Conservation (phyloP, 2,113 vertebrate species). For the Cheilinus undulatus region DNA sequence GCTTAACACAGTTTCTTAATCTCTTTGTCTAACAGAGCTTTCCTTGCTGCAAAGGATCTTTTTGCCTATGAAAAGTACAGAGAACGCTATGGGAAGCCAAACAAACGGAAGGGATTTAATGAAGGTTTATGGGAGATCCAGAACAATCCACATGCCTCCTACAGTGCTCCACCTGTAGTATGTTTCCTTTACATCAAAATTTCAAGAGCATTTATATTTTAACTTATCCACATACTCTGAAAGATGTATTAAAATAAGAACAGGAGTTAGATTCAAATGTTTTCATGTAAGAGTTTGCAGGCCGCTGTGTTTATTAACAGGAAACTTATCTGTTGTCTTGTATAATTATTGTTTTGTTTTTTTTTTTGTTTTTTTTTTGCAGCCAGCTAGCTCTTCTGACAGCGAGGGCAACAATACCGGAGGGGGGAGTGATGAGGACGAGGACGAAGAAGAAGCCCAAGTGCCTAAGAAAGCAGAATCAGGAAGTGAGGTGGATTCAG, state of each 20-base stretch:
- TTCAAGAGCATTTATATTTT: not conserved
- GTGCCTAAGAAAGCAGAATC: conserved; percentile 82
- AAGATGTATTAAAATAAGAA: not conserved
- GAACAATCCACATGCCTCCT: conserved; percentile 98
- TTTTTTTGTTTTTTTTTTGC: conserved; percentile 2
- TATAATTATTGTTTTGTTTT: not conserved
- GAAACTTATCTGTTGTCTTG: too few species aligned
- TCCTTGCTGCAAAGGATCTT: conserved; percentile 96
- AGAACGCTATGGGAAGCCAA: conserved; percentile 96
- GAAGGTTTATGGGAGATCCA: conserved; percentile 99
- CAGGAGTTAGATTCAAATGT: too few species aligned
- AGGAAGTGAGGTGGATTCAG: conserved; percentile 87
- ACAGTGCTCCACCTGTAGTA: conserved; percentile 91
- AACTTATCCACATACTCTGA: not conserved
- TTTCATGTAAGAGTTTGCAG: not conserved
- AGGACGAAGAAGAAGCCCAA: conserved; percentile 77
- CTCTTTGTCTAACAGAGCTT: conserved; percentile 85
- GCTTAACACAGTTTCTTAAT: not conserved
- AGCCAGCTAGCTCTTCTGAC: conserved; percentile 93
- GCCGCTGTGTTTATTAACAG: not conserved
- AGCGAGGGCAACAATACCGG: conserved; percentile 88
- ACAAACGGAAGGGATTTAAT: conserved; percentile 99
- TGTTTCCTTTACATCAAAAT: conserved; percentile 66
- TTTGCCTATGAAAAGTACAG: conserved; percentile 95
- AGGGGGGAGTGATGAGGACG: conserved; percentile 79